Conservation (phyloP, 1,140 invertebrate species). For the Papilio helenus region DNA sequence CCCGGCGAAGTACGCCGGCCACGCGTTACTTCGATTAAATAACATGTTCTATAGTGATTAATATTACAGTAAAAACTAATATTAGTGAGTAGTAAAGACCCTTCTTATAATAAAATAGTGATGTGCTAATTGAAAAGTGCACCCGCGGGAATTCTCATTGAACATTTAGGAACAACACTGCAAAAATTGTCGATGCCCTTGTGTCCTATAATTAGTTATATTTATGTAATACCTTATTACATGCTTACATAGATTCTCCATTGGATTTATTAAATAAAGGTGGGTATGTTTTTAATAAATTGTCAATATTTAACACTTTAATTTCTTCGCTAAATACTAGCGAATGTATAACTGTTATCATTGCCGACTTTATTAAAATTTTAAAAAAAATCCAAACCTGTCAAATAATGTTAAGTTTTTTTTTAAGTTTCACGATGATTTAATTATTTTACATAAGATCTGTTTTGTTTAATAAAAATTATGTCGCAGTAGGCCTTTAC, state of each 20-base stretch:
- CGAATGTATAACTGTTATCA: not conserved
- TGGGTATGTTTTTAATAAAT: constrained; percentile 42
- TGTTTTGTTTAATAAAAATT: not conserved
- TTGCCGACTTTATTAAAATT: not conserved
- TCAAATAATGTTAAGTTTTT: not conserved
- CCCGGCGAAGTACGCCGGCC: constrained; percentile 20
- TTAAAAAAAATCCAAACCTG: not conserved
- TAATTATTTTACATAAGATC: not conserved
- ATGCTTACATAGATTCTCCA: constrained; percentile 56
- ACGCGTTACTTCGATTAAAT: constrained; percentile 28
- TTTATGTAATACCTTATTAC: constrained; percentile 54
- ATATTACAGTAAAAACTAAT: not conserved
- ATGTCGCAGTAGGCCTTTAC: constrained; percentile 1
- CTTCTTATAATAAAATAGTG: constrained; percentile 46
- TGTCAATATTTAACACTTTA: not conserved
- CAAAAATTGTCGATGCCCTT: constrained; percentile 54
- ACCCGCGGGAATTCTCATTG: constrained; percentile 33
- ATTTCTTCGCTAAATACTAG: not conserved
- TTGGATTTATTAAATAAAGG: constrained; percentile 51
- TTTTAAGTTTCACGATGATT: not conserved
- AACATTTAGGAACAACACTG: constrained; percentile 42
- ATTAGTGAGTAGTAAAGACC: constrained; percentile 19
- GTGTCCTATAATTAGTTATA: constrained; percentile 62
- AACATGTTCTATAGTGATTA: constrained; percentile 24
- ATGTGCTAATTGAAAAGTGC: constrained; percentile 45